These are phyloP conservation scores for Trichogramma dendrolimi DNA, from an alignment of 2,888 invertebrate species.

Conservation along the genomic window DNA sequence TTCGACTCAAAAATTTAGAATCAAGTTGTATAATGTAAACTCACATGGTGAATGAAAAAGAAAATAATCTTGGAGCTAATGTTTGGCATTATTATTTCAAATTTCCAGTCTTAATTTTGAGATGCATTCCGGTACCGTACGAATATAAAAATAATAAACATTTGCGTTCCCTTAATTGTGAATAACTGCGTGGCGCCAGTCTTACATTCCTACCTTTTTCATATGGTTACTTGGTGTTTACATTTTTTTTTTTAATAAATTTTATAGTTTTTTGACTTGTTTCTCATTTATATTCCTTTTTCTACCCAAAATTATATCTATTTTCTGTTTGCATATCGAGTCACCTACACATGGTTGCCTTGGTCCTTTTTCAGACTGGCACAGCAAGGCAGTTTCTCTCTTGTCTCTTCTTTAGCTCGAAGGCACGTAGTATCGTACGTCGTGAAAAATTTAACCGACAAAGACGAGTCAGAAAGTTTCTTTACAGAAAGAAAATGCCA, in stretches of 20 bases:
- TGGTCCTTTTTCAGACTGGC: conserved; percentile 19
- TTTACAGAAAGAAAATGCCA: conserved; percentile 7
- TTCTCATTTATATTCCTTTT: too few species aligned
- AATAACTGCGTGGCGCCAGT: not conserved
- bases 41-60: too few species aligned
- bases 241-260: not conserved
- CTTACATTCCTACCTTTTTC: conserved; percentile 12
- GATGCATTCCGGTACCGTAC: too few species aligned
- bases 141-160: too few species aligned
- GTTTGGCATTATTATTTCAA: too few species aligned
- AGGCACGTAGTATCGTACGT: conserved; percentile 11
- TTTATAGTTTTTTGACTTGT: too few species aligned
- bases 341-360: not conserved
- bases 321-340: conserved; percentile 16
- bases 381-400: not conserved
- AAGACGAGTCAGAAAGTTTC: conserved; percentile 10
- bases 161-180: too few species aligned
- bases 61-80: too few species aligned
- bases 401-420: conserved; percentile 1
- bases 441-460: conserved; percentile 30
- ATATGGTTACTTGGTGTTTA: conserved; percentile 22
- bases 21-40: too few species aligned
- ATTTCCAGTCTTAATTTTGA: too few species aligned
- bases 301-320: conserved; percentile 23
- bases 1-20: too few species aligned